Percentiles rank a stretch among this genome's conserved stretches.
These are phyloP conservation scores for Morinoia aosen DNA, from an alignment of 2,888 invertebrate genomes.

Conservation along the genomic window DNA sequence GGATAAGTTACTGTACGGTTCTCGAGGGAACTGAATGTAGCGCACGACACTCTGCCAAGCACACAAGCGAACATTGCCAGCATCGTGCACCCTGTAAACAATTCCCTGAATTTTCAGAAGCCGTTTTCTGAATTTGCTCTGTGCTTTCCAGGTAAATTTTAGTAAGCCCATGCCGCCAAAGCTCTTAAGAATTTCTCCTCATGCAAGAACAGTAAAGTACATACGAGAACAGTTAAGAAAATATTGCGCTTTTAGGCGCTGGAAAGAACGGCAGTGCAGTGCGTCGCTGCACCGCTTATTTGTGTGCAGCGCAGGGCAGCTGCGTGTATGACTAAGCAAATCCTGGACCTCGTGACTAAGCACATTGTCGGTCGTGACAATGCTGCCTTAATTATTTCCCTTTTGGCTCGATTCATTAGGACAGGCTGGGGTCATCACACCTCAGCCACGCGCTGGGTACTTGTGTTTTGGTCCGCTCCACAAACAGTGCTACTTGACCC, in stretches of 20 bases:
- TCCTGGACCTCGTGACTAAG: constrained; percentile 41
- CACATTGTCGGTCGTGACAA: constrained; percentile 52
- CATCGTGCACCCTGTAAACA: not conserved
- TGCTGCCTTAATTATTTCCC: constrained; percentile 50
- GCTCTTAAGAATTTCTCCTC: not conserved
- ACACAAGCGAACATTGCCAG: not conserved
- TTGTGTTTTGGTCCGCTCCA: not conserved
- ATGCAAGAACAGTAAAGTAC: not conserved
- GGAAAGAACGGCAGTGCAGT: not conserved
- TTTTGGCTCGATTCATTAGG: constrained; percentile 5
- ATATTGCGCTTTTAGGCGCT: not conserved
- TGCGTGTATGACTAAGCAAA: constrained; percentile 45
- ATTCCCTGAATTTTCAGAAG: not conserved
- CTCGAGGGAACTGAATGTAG: not conserved
- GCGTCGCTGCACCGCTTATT: not conserved
- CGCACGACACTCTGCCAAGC: not conserved
- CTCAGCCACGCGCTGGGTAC: not conserved
- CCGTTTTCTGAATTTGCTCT: not conserved
- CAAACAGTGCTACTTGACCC: not conserved
- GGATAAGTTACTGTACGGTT: not conserved
- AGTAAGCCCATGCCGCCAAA: not conserved
- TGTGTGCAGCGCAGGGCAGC: constrained; percentile 14
- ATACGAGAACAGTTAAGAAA: not conserved
- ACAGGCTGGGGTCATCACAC: not conserved
- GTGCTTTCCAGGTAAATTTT: not conserved